Evolutionary conservation across 2,113 vertebrate genomes (phyloP).

Genomic region (Lophura nycthemera): DNA sequence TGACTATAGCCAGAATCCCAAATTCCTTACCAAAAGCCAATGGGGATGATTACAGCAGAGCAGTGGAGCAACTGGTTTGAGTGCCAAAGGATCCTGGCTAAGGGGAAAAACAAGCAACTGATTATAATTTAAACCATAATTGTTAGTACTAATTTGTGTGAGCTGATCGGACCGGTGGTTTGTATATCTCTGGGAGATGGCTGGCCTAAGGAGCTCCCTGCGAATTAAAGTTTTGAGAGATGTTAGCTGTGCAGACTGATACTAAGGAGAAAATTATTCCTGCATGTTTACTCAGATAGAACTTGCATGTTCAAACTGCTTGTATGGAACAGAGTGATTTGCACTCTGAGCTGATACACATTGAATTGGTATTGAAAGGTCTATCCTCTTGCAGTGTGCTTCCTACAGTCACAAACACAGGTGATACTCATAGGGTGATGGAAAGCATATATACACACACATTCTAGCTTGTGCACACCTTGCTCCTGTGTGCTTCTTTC

Average conservation of each 20-base stretch:
- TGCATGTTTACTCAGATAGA: not conserved
- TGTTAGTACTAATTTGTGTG: not conserved
- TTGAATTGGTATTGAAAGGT: not conserved
- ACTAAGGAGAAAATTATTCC: not conserved
- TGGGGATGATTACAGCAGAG: not conserved
- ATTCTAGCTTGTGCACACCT: not conserved
- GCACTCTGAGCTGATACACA: accelerated
- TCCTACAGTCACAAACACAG: not conserved
- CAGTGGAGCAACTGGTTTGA: not conserved
- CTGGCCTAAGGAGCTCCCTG: not conserved
- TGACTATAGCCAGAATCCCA: not conserved
- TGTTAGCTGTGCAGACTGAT: not conserved
- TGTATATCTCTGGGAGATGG: accelerated
- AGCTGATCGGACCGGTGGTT: not conserved
- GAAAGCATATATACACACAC: not conserved
- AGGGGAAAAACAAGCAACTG: not conserved
- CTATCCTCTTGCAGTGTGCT: not conserved
- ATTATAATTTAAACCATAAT: not conserved
- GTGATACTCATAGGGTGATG: not conserved
- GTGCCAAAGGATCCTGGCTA: not conserved
- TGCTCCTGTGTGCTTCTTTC: not conserved
- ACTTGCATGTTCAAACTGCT: accelerated
- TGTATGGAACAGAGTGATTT: accelerated
- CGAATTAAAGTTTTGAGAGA: not conserved
- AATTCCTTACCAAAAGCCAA: not conserved